phyloP scores from a whole-genome alignment of 2,113 vertebrate genomes.

The Indicator indicator region DNA sequence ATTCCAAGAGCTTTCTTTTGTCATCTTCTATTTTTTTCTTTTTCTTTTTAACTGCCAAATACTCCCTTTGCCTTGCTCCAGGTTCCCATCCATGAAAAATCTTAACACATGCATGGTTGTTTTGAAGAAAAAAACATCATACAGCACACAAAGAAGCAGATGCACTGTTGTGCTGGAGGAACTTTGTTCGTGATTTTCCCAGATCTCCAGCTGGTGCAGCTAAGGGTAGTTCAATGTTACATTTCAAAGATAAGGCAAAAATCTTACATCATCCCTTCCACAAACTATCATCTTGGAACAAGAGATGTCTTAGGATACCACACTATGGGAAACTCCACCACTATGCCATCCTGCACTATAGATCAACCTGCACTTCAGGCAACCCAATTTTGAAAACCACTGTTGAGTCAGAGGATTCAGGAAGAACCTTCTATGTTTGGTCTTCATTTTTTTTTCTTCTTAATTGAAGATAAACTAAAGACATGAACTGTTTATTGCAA shows the following conservation, averaged over 20 bases:
- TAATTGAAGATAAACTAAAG: not conserved
- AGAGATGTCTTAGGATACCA: not conserved
- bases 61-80: not conserved
- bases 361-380: not conserved
- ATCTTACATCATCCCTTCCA: not conserved
- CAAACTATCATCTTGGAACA: not conserved
- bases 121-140: not conserved
- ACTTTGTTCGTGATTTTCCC: not conserved
- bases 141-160: not conserved
- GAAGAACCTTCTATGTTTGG: not conserved
- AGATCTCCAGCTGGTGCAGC: not conserved
- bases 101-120: fast-evolving
- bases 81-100: not conserved
- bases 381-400: not conserved
- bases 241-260: not conserved
- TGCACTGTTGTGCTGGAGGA: not conserved
- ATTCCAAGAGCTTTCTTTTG: not conserved
- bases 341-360: not conserved
- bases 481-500: not conserved
- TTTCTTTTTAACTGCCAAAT: not conserved
- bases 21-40: not conserved
- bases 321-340: too few relatives aligned
- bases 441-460: not conserved
- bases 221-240: not conserved
- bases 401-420: not conserved